A percentile compares a stretch with the other conserved stretches of the same genome.
Conservation (phyloP, 1,140 invertebrate genomes). For the Sinonovacula constricta region DNA sequence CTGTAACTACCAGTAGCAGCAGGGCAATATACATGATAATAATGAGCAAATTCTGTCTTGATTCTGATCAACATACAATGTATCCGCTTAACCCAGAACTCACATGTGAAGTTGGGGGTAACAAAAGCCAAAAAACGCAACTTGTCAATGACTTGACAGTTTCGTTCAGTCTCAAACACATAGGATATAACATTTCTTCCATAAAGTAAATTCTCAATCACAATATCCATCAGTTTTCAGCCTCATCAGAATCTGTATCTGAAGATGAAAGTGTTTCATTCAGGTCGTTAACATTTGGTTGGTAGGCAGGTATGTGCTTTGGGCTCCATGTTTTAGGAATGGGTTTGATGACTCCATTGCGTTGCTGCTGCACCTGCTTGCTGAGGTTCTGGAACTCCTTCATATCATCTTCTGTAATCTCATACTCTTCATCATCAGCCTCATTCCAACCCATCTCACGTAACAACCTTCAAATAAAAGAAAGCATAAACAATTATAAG, state of each 20-base stretch:
- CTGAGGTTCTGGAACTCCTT: slow-evolving; percentile 75
- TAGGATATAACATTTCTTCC: too few species aligned
- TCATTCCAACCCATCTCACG: slow-evolving; percentile 79
- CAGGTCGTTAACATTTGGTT: slow-evolving; percentile 61
- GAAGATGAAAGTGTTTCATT: slow-evolving; percentile 67
- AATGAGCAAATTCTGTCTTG: too few species aligned
- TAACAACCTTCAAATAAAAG: slow-evolving; percentile 71
- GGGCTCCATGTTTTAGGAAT: slow-evolving; percentile 65
- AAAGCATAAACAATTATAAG: slow-evolving; percentile 8
- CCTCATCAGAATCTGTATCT: slow-evolving; percentile 60
- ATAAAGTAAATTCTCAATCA: too few species aligned
- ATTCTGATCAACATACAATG: too few species aligned
- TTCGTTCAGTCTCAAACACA: too few species aligned
- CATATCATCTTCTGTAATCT: slow-evolving; percentile 78
- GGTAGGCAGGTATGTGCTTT: slow-evolving; percentile 65
- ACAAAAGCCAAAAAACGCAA: too few species aligned
- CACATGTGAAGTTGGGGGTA: too few species aligned
- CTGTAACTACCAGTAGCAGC: too few species aligned
- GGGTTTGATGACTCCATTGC: slow-evolving; percentile 41
- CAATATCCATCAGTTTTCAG: slow-evolving; percentile 36
- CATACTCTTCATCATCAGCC: slow-evolving; percentile 77
- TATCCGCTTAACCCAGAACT: too few species aligned
- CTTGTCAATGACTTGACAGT: too few species aligned
- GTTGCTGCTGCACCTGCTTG: slow-evolving; percentile 65
- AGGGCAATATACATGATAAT: too few species aligned